These are phyloP conservation scores for Harlomillsia oculata DNA, from an alignment of 1,140 invertebrate species.

Conservation along the genomic window DNA sequence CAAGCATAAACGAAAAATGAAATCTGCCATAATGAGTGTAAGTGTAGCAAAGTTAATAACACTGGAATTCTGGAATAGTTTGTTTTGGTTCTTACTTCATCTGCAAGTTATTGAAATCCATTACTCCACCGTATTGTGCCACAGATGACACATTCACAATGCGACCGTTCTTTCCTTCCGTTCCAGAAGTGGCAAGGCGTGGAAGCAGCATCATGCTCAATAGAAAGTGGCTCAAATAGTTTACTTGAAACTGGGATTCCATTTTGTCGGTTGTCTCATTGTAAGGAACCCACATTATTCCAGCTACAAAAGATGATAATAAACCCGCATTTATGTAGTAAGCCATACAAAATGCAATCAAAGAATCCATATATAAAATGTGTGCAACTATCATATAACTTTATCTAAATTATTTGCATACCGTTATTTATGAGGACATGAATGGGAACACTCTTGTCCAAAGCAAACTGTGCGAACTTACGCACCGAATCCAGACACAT, in stretches of 20 bases:
- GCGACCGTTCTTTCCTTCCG: slow-evolving; percentile 45
- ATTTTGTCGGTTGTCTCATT: slow-evolving; percentile 64
- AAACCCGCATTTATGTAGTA: no score
- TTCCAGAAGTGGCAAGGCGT: slow-evolving; percentile 41
- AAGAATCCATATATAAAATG: not conserved
- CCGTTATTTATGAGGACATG: slow-evolving; percentile 74
- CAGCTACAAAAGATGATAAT: slow-evolving; percentile 50
- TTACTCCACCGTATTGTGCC: slow-evolving; percentile 57
- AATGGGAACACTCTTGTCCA: slow-evolving; percentile 51
- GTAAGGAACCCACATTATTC: slow-evolving; percentile 74
- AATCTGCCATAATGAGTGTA: not conserved
- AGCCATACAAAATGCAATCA: not conserved
- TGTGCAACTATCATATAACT: not conserved
- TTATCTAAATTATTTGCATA: slow-evolving; percentile 35
- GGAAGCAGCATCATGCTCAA: slow-evolving; percentile 73
- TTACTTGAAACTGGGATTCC: slow-evolving; percentile 71
- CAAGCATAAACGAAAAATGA: not conserved
- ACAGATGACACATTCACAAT: slow-evolving; percentile 81
- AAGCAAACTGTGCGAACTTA: slow-evolving; percentile 59
- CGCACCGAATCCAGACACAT: slow-evolving; percentile 61
- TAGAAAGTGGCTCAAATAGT: slow-evolving; percentile 80
- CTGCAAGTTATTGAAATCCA: slow-evolving; percentile 38
- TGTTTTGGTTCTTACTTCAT: slow-evolving; percentile 3
- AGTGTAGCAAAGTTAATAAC: not conserved
- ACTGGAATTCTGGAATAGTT: not conserved